These are phyloP conservation scores for Capreolus pygargus DNA, from an alignment of 2,113 vertebrate species.

Conservation along the genomic window DNA sequence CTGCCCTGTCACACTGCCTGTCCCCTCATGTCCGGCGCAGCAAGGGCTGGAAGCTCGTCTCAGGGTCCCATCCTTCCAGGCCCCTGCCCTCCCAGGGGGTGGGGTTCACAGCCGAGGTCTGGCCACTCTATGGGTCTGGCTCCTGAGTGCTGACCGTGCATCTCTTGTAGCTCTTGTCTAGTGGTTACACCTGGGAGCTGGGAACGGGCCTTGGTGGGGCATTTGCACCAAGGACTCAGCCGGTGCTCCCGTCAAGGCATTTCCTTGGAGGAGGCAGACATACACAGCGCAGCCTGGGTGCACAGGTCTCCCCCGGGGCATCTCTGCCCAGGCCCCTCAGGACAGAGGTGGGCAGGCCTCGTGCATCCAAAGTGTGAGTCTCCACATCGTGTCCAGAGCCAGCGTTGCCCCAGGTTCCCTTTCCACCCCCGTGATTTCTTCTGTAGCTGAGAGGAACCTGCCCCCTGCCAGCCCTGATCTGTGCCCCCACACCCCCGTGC, in stretches of 20 bases:
- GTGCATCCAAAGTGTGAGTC: rapidly evolving
- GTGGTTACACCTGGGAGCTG: neutral
- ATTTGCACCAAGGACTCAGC: rapidly evolving
- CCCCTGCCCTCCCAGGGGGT: rapidly evolving
- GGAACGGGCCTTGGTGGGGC: neutral
- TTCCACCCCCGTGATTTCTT: no score
- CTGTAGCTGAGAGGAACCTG: neutral
- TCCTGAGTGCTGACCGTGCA: rapidly evolving
- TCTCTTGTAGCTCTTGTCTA: rapidly evolving
- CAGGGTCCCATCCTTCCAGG: rapidly evolving
- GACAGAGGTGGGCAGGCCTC: neutral
- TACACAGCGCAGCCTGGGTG: neutral
- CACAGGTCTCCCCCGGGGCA: rapidly evolving
- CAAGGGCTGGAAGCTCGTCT: rapidly evolving
- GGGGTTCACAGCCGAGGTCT: neutral
- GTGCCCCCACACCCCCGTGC: neutral
- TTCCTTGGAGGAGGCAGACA: no score
- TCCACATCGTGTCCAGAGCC: neutral
- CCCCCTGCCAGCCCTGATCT: no score
- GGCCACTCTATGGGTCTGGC: rapidly evolving
- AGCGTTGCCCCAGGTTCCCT: neutral
- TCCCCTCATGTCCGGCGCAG: rapidly evolving
- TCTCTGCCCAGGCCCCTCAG: neutral
- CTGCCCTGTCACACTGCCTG: neutral
- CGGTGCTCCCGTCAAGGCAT: rapidly evolving